Percentiles rank a stretch among this genome's conserved stretches.
Conservation (phyloP, 1,140 invertebrate genomes). For the Drosophila prosaltans region DNA sequence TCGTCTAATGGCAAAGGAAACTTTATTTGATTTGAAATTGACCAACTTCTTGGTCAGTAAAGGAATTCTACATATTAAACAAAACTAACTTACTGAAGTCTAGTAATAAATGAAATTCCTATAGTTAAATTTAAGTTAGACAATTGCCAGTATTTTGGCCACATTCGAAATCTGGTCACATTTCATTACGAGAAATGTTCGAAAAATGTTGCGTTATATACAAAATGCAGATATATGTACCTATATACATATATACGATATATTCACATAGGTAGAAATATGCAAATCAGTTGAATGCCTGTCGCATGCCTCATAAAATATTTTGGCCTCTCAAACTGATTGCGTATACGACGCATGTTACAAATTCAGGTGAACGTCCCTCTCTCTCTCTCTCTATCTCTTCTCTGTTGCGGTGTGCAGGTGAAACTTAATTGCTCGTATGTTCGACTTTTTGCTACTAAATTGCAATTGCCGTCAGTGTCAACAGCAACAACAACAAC, state of each 20-base stretch:
- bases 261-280: slow-evolving; percentile 31
- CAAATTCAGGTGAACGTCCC: slow-evolving; percentile 8
- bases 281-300: slow-evolving; percentile 50
- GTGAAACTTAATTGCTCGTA: slow-evolving; percentile 58
- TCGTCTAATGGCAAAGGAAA: no score
- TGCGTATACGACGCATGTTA: slow-evolving; percentile 53
- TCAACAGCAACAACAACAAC: slow-evolving; percentile 44
- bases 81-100: no score
- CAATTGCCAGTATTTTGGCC: neutral
- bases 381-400: no score
- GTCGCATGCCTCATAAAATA: slow-evolving; percentile 65
- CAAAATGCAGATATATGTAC: neutral
- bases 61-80: no score
- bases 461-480: slow-evolving; percentile 65
- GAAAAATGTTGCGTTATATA: neutral
- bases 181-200: slow-evolving; percentile 7
- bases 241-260: no score
- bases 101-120: neutral
- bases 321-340: slow-evolving; percentile 59
- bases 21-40: no score
- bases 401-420: neutral
- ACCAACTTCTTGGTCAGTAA: no score
- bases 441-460: slow-evolving; percentile 62
- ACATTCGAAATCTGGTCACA: slow-evolving; percentile 8
- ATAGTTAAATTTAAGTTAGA: neutral